Percentiles rank a stretch among this genome's conserved stretches.
Evolutionary conservation across 2,888 invertebrate species (phyloP).

Genomic region (Drosophila buzzatii): DNA sequence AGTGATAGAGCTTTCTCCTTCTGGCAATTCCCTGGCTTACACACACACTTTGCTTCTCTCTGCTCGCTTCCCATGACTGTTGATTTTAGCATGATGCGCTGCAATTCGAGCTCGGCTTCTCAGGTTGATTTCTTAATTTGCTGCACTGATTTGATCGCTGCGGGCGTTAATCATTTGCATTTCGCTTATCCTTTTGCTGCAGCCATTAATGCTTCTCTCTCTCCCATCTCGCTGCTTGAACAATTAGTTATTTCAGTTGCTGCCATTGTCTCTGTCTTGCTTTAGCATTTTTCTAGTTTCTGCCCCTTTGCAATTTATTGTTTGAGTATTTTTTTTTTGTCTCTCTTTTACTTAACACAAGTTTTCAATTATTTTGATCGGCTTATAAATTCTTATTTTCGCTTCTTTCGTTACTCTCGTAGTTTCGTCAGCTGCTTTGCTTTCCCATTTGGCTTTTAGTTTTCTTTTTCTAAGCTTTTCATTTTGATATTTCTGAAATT

Average conservation of each 20-base stretch:
- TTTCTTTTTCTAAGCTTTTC: background rate
- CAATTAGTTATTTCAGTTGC: background rate
- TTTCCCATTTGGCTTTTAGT: background rate
- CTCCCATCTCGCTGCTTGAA: background rate
- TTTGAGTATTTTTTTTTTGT: background rate
- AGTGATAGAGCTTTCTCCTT: constrained; percentile 5
- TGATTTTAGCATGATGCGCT: background rate
- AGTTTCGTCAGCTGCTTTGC: background rate
- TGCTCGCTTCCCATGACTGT: background rate
- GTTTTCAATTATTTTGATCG: constrained; percentile 1
- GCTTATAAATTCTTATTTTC: background rate
- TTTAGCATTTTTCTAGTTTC: background rate
- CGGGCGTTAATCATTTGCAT: background rate
- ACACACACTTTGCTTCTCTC: constrained; percentile 7
- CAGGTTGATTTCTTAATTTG: constrained; percentile 1
- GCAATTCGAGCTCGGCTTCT: background rate
- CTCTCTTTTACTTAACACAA: background rate
- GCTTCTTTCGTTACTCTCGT: background rate
- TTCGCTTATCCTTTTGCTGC: background rate
- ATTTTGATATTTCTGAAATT: background rate
- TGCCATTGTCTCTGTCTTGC: background rate
- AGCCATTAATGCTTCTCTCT: background rate
- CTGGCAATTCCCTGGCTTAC: constrained; percentile 8
- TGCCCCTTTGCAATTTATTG: background rate
- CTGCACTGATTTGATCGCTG: background rate